Conservation (phyloP, 1,140 invertebrate genomes). For the Pseudomyrmex concolor region DNA sequence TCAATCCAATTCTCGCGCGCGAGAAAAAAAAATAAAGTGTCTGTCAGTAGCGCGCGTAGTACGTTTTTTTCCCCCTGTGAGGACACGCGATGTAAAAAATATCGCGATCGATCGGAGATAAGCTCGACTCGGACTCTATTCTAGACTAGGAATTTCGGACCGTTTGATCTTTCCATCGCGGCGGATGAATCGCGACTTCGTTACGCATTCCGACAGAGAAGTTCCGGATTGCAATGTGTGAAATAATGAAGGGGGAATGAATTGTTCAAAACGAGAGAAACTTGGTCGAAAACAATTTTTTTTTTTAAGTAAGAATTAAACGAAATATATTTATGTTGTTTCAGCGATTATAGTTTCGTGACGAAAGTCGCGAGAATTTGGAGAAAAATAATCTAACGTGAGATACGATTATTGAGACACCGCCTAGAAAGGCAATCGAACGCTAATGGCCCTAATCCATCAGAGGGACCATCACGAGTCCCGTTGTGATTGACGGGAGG, state of each 20-base stretch:
- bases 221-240: not conserved
- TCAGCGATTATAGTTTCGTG: too few relatives aligned
- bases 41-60: not conserved
- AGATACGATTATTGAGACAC: not conserved
- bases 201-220: not conserved
- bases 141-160: not conserved
- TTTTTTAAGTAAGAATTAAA: too few relatives aligned
- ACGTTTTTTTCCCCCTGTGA: not conserved
- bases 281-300: not conserved
- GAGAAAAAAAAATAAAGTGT: not conserved
- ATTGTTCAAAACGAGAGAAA: not conserved
- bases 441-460: conserved; percentile 70
- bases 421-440: conserved; percentile 4
- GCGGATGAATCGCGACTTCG: not conserved
- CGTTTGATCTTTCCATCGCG: not conserved
- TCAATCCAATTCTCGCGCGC: too few relatives aligned
- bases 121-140: conserved; percentile 31
- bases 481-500: conserved; percentile 52
- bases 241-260: not conserved
- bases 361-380: too few relatives aligned
- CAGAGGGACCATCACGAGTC: conserved; percentile 35
- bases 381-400: not conserved
- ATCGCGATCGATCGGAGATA: conserved; percentile 10
- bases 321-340: too few relatives aligned
- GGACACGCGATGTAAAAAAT: conserved; percentile 12